Base-by-base conservation (phyloP, 2,888 invertebrate genomes). In the Hydraecia micacea region DNA sequence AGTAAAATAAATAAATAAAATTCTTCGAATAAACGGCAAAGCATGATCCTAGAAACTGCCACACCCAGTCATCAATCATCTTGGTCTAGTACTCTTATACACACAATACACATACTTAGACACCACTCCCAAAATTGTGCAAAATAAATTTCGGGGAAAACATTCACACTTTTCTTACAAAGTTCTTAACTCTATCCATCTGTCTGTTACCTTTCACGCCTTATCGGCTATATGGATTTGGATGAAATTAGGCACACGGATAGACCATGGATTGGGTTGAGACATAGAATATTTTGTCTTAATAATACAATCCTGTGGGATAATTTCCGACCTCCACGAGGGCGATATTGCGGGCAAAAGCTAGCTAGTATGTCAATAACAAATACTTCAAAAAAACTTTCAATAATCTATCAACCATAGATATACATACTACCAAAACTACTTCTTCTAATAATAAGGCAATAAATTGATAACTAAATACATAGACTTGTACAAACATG, bases 391-490 rank as follows among this genome's bases (percentile, higher is more conserved):
- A 58, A 58, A 52, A 58, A 69, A 39, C 5, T 49, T 78, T 69
- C 11, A 58, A 65, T 11, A 62, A 83, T 68, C 21, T 65, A 39
- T 60, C 21, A 66, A 68, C 42, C 15, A 49, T 55, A n/a, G 15
- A 15, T 36, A 39, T 73, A 62, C 6, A 36, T 65, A n/a, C 55
- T 46, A 69, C 71, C 65, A 65, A 58, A 82, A 74, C 78, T 85
- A 74, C 72, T 76, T n/a, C 25, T 83, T n/a, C 25, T 83, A 77
- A 85, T 87, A 84, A 79, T 88, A 86, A 80, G 81, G 76, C 67
- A 80, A 85, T 81, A 85, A 86, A 84, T 86, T 87, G 88, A 89
- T 86, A 88, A 86, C 85, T 85, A 79, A 87, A 88, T 79, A 84
- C 46, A 73, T 79, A 63, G 32, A 65, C 63, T 62, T 52, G 63